Percentiles rank a stretch among this genome's conserved stretches.
Evolutionary conservation across 2,888 invertebrate genomes (phyloP).

Genomic region (Metalampra italica): DNA sequence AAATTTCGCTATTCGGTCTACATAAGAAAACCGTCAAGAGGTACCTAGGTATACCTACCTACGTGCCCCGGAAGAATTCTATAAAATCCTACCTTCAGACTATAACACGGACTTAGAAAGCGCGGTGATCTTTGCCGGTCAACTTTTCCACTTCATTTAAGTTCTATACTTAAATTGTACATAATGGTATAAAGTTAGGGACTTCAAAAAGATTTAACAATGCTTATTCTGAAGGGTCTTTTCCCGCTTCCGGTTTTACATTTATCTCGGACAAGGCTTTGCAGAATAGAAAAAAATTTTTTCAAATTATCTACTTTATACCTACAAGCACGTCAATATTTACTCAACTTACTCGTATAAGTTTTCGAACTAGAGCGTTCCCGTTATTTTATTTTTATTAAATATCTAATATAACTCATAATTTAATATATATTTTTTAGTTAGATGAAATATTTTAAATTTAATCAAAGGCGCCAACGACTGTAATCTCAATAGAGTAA

Average conservation of each 20-base stretch:
- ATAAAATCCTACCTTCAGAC: too few species aligned
- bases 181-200: conserved; percentile 69
- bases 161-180: conserved; percentile 73
- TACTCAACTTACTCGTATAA: too few species aligned
- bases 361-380: too few species aligned
- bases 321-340: too few species aligned
- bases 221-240: conserved; percentile 68
- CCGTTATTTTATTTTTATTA: too few species aligned
- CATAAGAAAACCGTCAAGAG: too few species aligned
- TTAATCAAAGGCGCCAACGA: conserved; percentile 20
- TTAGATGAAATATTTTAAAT: conserved; percentile 8
- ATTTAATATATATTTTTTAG: too few species aligned
- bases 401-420: too few species aligned
- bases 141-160: conserved; percentile 77
- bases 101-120: conserved; percentile 19
- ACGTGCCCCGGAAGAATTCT: too few species aligned
- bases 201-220: conserved; percentile 75
- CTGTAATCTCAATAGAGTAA: conserved; percentile 51
- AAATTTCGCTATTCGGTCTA: too few species aligned
- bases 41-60: too few species aligned
- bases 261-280: conserved; percentile 51
- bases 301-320: not conserved
- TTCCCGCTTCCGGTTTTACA: conserved; percentile 47
- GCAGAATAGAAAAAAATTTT: conserved; percentile 28
- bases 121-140: conserved; percentile 56